Percentiles rank a stretch among this genome's conserved stretches.
phyloP scores from a whole-genome alignment of 2,888 invertebrate genomes.

The Ophonus ardosiacus region DNA sequence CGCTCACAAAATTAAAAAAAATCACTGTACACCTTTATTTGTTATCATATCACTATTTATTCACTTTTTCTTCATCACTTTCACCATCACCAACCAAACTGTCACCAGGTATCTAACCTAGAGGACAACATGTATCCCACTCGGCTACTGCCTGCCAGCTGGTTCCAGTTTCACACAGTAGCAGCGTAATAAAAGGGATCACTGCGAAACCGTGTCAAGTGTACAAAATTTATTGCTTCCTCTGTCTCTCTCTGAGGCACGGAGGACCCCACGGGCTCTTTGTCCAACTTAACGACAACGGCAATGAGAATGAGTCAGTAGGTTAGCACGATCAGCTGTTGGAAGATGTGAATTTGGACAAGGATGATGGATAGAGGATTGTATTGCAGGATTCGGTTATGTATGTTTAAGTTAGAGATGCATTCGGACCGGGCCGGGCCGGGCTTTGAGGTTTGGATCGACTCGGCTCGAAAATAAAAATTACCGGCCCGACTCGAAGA shows the following conservation, averaged over 20 bases:
- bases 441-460: too few species aligned
- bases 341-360: slow-evolving; percentile 15
- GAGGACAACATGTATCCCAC: background rate
- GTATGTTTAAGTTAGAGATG: too few species aligned
- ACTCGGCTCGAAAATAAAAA: too few species aligned
- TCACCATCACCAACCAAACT: background rate
- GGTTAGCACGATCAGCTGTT: slow-evolving; percentile 34
- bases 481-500: too few species aligned
- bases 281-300: slow-evolving; percentile 42
- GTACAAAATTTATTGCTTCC: slow-evolving; percentile 78
- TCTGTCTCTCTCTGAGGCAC: slow-evolving; percentile 69
- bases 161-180: slow-evolving; percentile 68
- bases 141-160: slow-evolving; percentile 43
- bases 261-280: slow-evolving; percentile 9
- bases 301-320: slow-evolving; percentile 51
- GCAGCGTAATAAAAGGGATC: slow-evolving; percentile 77
- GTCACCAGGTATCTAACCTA: background rate
- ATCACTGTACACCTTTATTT: too few species aligned
- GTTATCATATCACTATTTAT: too few species aligned
- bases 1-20: too few species aligned
- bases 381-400: background rate
- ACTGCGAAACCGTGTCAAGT: slow-evolving; percentile 78
- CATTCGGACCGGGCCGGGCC: too few species aligned
- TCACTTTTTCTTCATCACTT: background rate
- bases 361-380: background rate